These are phyloP conservation scores for Yponomeuta cagnagella DNA, from an alignment of 2,888 invertebrate species.

Conservation along the genomic window DNA sequence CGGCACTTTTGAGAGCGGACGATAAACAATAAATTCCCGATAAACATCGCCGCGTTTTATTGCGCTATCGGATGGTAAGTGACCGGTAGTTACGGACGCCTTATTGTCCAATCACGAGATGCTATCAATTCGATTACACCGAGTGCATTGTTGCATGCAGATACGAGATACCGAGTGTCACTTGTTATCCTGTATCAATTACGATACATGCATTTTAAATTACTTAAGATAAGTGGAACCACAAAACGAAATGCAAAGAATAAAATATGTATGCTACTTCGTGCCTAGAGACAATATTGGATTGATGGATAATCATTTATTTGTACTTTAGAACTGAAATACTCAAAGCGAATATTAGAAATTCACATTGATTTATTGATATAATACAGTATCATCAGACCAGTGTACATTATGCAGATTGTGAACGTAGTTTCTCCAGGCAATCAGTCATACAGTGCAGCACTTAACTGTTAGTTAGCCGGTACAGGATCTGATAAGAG, in stretches of 20 bases:
- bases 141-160: conserved; percentile 11
- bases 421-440: neutral
- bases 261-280: no score
- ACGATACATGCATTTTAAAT: conserved; percentile 11
- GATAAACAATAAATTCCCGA: conserved; percentile 1
- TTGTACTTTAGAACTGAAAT: neutral
- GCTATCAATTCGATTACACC: conserved; percentile 25
- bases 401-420: neutral
- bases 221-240: neutral
- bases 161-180: conserved; percentile 4
- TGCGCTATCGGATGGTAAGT: neutral
- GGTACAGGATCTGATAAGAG: neutral
- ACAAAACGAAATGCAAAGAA: neutral
- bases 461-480: conserved; percentile 4
- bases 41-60: conserved; percentile 1
- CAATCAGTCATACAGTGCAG: neutral
- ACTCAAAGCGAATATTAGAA: neutral
- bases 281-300: no score
- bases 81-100: conserved; percentile 24
- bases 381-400: neutral
- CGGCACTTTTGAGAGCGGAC: neutral
- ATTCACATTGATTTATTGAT: neutral
- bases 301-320: no score
- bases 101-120: conserved; percentile 34
- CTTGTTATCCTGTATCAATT: conserved; percentile 12